Evolutionary conservation across 2,113 vertebrate genomes (phyloP).

Genomic region (Paramormyrops kingsleyae): DNA sequence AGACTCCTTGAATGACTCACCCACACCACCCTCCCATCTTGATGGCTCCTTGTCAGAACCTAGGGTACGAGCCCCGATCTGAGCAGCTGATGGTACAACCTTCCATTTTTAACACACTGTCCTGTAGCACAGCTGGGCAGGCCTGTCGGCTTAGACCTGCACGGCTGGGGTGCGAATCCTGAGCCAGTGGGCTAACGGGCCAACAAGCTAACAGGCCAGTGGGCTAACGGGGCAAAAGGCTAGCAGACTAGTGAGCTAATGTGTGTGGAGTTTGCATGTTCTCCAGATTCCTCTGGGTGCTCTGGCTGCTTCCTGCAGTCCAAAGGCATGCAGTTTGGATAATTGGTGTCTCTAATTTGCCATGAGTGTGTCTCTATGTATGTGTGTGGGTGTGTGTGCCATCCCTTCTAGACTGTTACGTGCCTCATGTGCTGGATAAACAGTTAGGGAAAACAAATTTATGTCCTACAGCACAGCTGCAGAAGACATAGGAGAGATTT

Average conservation of each 20-base stretch:
- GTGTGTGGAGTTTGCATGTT: neutral
- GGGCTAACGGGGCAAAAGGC: neutral
- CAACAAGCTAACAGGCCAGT: neutral
- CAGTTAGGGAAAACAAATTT: neutral
- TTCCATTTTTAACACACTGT: neutral
- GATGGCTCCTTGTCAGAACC: neutral
- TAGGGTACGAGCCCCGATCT: neutral
- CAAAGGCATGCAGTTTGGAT: neutral
- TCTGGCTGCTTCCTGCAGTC: neutral
- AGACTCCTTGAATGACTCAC: neutral
- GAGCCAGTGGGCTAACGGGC: neutral
- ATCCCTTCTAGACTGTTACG: neutral
- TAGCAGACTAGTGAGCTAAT: neutral
- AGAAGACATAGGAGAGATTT: neutral
- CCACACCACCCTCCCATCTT: neutral
- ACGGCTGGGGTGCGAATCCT: neutral
- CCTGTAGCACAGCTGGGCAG: neutral
- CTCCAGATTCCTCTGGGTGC: neutral
- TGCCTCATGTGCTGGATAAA: neutral
- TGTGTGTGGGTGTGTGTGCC: neutral
- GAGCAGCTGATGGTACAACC: neutral
- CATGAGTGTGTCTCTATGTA: neutral
- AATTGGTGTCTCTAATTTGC: neutral
- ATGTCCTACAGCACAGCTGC: neutral
- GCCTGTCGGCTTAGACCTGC: neutral